Evolutionary conservation across 1,140 invertebrate genomes (phyloP).

Genomic region (Microplitis mediator): DNA sequence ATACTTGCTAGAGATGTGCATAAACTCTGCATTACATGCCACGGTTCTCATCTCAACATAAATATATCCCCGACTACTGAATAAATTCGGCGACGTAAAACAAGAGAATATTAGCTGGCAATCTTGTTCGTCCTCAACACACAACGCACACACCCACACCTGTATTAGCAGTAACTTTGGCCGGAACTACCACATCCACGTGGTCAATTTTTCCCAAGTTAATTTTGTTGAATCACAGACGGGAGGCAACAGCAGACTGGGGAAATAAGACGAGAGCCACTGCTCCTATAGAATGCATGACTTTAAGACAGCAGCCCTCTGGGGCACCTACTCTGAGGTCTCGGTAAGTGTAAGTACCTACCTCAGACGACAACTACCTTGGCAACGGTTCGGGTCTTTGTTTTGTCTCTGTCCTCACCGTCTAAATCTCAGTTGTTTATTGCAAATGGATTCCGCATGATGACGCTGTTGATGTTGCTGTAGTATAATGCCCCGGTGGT

Average conservation of each 20-base stretch:
- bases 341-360: conserved; percentile 46
- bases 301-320: conserved; percentile 48
- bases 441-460: conserved; percentile 62
- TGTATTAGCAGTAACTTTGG: too few species aligned
- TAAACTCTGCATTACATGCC: conserved; percentile 57
- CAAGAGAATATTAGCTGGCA: too few species aligned
- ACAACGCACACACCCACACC: too few species aligned
- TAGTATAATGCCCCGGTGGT: too few species aligned
- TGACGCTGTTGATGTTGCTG: conserved; percentile 37
- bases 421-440: conserved; percentile 62
- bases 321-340: conserved; percentile 49
- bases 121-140: too few species aligned
- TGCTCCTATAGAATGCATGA: conserved; percentile 62
- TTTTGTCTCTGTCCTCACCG: conserved; percentile 27
- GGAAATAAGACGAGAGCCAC: conserved; percentile 35
- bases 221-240: background rate
- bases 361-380: conserved; percentile 45
- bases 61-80: conserved; percentile 6
- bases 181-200: too few species aligned
- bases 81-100: background rate
- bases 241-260: background rate
- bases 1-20: conserved; percentile 57
- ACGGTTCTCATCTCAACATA: conserved; percentile 42
- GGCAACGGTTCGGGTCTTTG: conserved; percentile 1
- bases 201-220: background rate